Conservation (phyloP, 2,797 vertebrate species). For the Chrosomus eos region DNA sequence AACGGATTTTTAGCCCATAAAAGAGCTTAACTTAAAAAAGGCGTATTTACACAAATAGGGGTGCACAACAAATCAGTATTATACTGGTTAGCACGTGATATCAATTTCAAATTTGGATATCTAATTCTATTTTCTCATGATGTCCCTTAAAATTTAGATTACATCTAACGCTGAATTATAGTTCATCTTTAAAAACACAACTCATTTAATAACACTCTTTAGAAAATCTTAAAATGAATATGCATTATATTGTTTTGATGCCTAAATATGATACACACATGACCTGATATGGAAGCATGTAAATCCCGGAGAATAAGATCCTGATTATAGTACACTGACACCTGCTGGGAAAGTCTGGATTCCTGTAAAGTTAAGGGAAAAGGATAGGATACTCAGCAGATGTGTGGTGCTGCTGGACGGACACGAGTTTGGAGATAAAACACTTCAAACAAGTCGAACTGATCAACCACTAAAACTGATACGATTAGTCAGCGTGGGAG, state of each 20-base stretch:
- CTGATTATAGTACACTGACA: slow-evolving; percentile 77
- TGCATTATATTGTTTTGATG: background rate
- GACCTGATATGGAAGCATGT: background rate
- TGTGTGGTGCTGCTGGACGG: background rate
- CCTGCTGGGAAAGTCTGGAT: slow-evolving; percentile 75
- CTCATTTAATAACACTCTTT: background rate
- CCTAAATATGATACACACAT: background rate
- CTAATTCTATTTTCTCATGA: background rate
- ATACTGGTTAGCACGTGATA: too few species aligned
- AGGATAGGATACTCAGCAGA: background rate
- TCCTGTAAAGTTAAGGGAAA: slow-evolving; percentile 52
- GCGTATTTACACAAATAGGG: too few species aligned
- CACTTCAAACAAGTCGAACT: background rate
- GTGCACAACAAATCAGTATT: too few species aligned
- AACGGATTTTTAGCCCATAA: too few species aligned
- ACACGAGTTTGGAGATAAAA: slow-evolving; percentile 1
- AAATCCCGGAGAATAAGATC: slow-evolving; percentile 39
- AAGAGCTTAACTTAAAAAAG: too few species aligned
- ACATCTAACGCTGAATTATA: background rate
- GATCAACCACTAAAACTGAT: slow-evolving; percentile 19
- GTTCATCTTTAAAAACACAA: background rate
- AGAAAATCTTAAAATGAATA: background rate
- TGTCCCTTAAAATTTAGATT: too few species aligned
- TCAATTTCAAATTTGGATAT: background rate
- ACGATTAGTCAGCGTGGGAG: background rate